These are phyloP conservation scores for Chelon labrosus DNA, from an alignment of 2,797 vertebrate species.

Conservation along the genomic window DNA sequence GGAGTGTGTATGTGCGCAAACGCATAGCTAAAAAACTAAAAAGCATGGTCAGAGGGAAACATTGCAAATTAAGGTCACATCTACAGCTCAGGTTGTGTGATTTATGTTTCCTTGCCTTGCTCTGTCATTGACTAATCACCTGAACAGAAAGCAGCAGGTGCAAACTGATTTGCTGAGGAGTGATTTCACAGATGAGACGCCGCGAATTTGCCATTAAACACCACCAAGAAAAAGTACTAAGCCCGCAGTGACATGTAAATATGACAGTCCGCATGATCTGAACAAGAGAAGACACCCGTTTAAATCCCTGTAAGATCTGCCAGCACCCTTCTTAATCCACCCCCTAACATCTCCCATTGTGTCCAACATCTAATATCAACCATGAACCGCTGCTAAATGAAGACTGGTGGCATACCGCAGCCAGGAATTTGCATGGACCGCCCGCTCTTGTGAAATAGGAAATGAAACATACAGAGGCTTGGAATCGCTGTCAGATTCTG, in stretches of 20 bases:
- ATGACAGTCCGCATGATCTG: constrained; percentile 58
- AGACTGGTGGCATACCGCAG: constrained; percentile 64
- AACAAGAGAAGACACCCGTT: constrained; percentile 65
- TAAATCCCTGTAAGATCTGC: constrained; percentile 64
- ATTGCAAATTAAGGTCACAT: constrained; percentile 73
- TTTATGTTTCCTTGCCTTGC: constrained; percentile 65
- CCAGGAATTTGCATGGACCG: constrained; percentile 69
- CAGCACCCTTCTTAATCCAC: constrained; percentile 59
- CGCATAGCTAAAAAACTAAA: constrained; percentile 48
- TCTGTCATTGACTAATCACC: constrained; percentile 78
- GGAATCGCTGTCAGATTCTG: constrained; percentile 65
- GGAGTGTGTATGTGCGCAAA: constrained; percentile 7
- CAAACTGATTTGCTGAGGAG: constrained; percentile 68
- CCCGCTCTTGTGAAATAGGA: constrained; percentile 78
- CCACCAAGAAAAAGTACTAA: constrained; percentile 37
- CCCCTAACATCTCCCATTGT: constrained; percentile 62
- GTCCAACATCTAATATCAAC: constrained; percentile 73
- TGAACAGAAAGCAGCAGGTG: constrained; percentile 75
- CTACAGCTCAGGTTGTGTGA: constrained; percentile 66
- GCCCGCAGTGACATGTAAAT: constrained; percentile 62
- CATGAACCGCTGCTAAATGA: constrained; percentile 62
- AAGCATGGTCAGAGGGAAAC: constrained; percentile 54
- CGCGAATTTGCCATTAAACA: constrained; percentile 49
- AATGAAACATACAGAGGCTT: constrained; percentile 73
- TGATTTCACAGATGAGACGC: constrained; percentile 72